A percentile compares a stretch with the other conserved stretches of the same genome.
Evolutionary conservation across 2,113 vertebrate genomes (phyloP).

Genomic region (Eptesicus fuscus): DNA sequence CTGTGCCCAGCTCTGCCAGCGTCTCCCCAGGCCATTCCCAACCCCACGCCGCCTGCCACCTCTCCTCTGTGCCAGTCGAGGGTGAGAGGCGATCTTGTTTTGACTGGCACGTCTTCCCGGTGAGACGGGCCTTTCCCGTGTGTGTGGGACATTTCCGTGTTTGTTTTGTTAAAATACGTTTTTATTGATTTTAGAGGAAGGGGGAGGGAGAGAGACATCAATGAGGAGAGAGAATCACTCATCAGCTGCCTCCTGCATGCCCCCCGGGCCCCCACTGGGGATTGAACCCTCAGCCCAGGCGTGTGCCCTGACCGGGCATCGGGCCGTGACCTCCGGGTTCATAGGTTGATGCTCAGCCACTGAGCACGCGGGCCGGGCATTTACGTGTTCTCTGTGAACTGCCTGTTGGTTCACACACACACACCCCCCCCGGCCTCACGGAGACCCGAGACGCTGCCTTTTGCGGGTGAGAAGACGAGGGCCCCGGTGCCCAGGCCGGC

Average conservation of each 20-base stretch:
- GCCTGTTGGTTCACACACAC: neutral
- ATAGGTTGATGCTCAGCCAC: too few species aligned
- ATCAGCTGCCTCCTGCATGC: too few species aligned
- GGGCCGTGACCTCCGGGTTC: too few species aligned
- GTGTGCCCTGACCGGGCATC: too few species aligned
- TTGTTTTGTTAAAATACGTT: too few species aligned
- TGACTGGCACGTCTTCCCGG: neutral
- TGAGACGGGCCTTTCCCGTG: rapidly evolving
- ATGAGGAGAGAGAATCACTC: too few species aligned
- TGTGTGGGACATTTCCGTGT: rapidly evolving
- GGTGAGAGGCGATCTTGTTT: neutral
- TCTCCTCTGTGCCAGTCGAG: rapidly evolving
- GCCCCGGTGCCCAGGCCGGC: neutral
- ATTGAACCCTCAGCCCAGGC: too few species aligned
- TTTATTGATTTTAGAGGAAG: too few species aligned
- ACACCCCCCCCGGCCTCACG: rapidly evolving
- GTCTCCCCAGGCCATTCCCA: rapidly evolving
- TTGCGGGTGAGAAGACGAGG: too few species aligned
- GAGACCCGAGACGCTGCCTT: neutral
- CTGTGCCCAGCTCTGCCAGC: neutral
- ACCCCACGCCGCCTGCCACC: rapidly evolving
- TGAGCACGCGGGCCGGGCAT: too few species aligned
- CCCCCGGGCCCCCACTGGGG: too few species aligned
- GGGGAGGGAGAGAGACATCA: too few species aligned
- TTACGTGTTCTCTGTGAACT: neutral